Evolutionary conservation across 2,888 invertebrate genomes (phyloP).

Genomic region (Yponomeuta malinellus): DNA sequence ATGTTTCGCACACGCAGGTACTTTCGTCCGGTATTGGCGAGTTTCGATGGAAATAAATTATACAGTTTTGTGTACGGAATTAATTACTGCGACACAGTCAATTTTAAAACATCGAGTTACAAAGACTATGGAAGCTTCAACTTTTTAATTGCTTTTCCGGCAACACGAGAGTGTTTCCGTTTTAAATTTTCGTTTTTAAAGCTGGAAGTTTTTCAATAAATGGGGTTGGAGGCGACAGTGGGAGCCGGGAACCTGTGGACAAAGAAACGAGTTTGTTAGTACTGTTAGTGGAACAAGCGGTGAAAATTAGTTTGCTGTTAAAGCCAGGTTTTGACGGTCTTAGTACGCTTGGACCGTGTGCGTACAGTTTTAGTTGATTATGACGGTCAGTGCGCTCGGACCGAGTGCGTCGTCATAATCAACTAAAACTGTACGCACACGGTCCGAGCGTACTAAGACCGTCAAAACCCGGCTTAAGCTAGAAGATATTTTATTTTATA

Average conservation of each 20-base stretch:
- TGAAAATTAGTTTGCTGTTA: conserved; percentile 44
- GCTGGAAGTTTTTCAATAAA: conserved; percentile 37
- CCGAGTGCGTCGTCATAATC: no score
- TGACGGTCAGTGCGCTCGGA: no score
- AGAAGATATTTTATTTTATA: not conserved
- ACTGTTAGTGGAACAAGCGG: conserved; percentile 41
- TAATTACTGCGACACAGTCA: not conserved
- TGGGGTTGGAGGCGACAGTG: conserved; percentile 29
- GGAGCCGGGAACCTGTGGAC: conserved; percentile 59
- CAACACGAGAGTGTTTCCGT: conserved; percentile 16
- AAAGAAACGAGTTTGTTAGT: conserved; percentile 65
- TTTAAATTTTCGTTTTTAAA: conserved; percentile 27
- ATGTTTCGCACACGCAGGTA: not conserved
- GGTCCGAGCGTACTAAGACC: no score
- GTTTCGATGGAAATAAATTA: not conserved
- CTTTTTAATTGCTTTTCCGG: conserved; percentile 3
- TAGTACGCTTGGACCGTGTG: no score
- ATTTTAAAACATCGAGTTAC: not conserved
- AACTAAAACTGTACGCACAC: no score
- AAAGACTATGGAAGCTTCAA: not conserved
- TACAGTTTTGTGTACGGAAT: not conserved
- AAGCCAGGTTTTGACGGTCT: no score
- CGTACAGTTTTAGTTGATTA: no score
- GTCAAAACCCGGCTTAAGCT: no score
- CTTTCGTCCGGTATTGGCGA: not conserved